A percentile compares a stretch with the other conserved stretches of the same genome.
These are phyloP conservation scores for Steinernema scapterisci DNA, from an alignment of 2,888 invertebrate species.

Conservation along the genomic window DNA sequence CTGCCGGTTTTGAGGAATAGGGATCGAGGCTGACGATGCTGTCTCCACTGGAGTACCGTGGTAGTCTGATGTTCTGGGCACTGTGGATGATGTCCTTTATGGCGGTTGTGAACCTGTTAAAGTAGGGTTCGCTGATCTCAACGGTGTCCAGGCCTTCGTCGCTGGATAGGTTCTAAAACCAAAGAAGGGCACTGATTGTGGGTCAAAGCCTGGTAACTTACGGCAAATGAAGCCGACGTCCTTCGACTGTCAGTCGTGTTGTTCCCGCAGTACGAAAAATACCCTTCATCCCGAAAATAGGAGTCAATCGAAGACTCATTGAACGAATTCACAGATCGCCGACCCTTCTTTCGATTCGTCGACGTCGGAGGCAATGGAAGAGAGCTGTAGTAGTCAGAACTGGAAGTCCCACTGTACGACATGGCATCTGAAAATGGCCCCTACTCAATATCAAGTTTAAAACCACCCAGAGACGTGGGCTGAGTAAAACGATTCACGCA, in stretches of 20 bases:
- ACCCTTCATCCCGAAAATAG: slow-evolving; percentile 22
- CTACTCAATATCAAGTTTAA: too few species aligned
- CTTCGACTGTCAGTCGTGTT: slow-evolving; percentile 8
- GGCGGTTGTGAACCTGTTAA: not conserved
- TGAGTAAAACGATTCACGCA: not conserved
- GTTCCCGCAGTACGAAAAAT: not conserved
- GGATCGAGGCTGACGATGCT: slow-evolving; percentile 1
- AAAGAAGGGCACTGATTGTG: not conserved
- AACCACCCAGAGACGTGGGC: too few species aligned
- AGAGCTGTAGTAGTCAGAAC: slow-evolving; percentile 13
- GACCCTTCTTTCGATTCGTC: not conserved
- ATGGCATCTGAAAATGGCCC: slow-evolving; percentile 14
- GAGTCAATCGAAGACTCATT: slow-evolving; percentile 19
- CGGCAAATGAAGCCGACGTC: slow-evolving; percentile 13
- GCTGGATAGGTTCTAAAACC: slow-evolving; percentile 1
- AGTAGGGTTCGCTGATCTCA: not conserved
- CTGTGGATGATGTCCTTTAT: not conserved
- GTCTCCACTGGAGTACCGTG: slow-evolving; percentile 8
- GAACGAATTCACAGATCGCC: not conserved
- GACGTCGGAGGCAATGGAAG: not conserved
- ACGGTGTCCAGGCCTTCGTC: not conserved
- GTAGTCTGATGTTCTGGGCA: not conserved
- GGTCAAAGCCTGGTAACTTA: not conserved
- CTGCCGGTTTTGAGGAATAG: too few species aligned
- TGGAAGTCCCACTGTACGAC: not conserved